Percentiles rank a stretch among this genome's conserved stretches.
Conservation (phyloP, 92 coral and sea anemone genomes). For the Heteractis magnifica region DNA sequence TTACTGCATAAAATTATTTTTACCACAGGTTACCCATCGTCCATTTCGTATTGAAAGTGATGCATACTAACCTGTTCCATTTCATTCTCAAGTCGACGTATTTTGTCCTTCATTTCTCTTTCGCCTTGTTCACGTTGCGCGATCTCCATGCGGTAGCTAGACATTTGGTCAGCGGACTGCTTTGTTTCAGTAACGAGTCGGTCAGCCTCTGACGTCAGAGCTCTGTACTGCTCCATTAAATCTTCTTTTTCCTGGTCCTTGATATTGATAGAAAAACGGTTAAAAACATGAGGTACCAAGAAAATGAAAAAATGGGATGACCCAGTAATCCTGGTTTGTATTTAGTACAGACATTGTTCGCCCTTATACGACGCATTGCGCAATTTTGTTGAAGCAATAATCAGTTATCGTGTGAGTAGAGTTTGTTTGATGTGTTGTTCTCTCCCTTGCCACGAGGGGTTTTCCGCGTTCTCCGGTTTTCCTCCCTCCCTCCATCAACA, state of each 20-base stretch:
- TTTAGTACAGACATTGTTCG: too few relatives aligned
- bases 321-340: too few relatives aligned
- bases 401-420: too few relatives aligned
- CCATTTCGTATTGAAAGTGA: not conserved
- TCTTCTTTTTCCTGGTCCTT: conserved; percentile 98
- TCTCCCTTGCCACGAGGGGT: too few relatives aligned
- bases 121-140: conserved; percentile 79
- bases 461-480: too few relatives aligned
- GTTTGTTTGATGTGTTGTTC: too few relatives aligned
- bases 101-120: conserved; percentile 73
- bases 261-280: not conserved
- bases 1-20: not conserved
- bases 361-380: too few relatives aligned
- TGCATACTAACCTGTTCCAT: conserved; percentile 80
- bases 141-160: conserved; percentile 78
- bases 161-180: conserved; percentile 79
- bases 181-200: conserved; percentile 81
- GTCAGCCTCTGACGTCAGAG: conserved; percentile 88
- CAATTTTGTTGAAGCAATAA: not conserved
- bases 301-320: too few relatives aligned
- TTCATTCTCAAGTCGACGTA: conserved; percentile 77
- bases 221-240: conserved; percentile 83
- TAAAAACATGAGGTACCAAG: not conserved
- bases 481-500: too few relatives aligned
- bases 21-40: not conserved